Evolutionary conservation across 1,140 invertebrate species (phyloP), one percentile per base, ranked within the genome.

Genomic region (Pissodes strobi): DNA sequence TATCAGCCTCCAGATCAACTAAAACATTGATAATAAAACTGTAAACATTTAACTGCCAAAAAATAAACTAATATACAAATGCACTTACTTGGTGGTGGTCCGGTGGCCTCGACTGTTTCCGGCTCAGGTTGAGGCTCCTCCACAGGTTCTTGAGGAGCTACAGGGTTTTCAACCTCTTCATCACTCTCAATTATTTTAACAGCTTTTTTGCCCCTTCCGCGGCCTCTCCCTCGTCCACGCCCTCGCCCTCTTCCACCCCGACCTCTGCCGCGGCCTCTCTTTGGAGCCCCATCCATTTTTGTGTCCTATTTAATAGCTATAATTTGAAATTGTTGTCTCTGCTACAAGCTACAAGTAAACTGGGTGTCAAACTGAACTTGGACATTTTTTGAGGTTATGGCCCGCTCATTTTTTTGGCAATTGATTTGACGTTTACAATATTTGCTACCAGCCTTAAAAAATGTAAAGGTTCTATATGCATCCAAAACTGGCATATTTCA

Each of bases 1-100:
- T 94, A 76, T 93, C 90, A 34, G 91, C 90, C 74, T 93, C 92
- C 69, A 94, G 84, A 79, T 93, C 91, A 83, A 93, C 91, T 87
- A 73, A 67, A 79, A 70, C 25, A 27, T 3, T 27, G 25, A 27
- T 27, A 27, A n/a, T n/a, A n/a, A n/a, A n/a, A n/a, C n/a, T n/a
- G n/a, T n/a, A n/a, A n/a, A n/a, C n/a, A n/a, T n/a, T n/a, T n/a
- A n/a, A n/a, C n/a, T n/a, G n/a, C n/a, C n/a, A n/a, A n/a, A n/a
- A n/a, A n/a, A n/a, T n/a, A n/a, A n/a, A n/a, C n/a, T n/a, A n/a
- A n/a, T n/a, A n/a, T n/a, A n/a, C n/a, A n/a, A n/a, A n/a, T n/a
- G n/a, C 12, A 51, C 51, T 37, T 69, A 69, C 67, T 69, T 53
- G 64, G 39, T 13, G 64, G 68, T 4, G 81, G 77, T 9, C 81